Evolutionary conservation across 2,113 vertebrate genomes (phyloP), one percentile per base, ranked within the genome.

Genomic region (Pachycephala philippinensis): DNA sequence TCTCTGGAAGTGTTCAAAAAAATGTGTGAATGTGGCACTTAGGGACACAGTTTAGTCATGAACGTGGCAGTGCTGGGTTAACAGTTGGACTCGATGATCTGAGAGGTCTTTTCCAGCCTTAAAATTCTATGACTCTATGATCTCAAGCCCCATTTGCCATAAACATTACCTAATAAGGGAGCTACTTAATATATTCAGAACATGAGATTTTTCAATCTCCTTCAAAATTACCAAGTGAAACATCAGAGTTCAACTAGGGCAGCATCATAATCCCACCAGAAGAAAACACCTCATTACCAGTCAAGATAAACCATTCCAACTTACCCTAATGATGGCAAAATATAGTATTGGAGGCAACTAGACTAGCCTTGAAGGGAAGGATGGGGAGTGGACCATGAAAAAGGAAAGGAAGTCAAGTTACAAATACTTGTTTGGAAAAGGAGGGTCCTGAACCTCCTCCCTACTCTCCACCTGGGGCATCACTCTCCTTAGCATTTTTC

Each of bases 61-160:
- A 61, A 49, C 0, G 0, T 33, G 40, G 31, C 39, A 52, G 44
- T 21, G 37, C 35, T 69, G 54, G 18, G 21, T 49, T 49, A 47
- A 61, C 8, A 15, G 22, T 5, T 5, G 1, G 12, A 49, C 35
- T 63, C 0, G 0, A 10, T 15, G 4, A 40, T 24, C 31, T 49
- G 2, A 42, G 54, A 54, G 4, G 5, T 27, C 40, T 84, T 77
- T 63, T 28, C 40, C 42, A 70, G 2, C 18, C 22, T 42, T 49
- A 37, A 10, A 22, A 42, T 50, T 33, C 27, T 54, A 22, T 18
- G 16, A 35, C 47, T 75, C 37, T 18, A 5, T 42, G 6, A 72
- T 42, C 23, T 78, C 78, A 75, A 2, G 1, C 35, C 37, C 82
- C 35, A 15, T 8, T 33, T 87, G 31, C 33, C 72, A 74, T 1